These are phyloP conservation scores for Chrysolina haemoptera DNA, from an alignment of 2,888 invertebrate genomes.

Conservation along the genomic window DNA sequence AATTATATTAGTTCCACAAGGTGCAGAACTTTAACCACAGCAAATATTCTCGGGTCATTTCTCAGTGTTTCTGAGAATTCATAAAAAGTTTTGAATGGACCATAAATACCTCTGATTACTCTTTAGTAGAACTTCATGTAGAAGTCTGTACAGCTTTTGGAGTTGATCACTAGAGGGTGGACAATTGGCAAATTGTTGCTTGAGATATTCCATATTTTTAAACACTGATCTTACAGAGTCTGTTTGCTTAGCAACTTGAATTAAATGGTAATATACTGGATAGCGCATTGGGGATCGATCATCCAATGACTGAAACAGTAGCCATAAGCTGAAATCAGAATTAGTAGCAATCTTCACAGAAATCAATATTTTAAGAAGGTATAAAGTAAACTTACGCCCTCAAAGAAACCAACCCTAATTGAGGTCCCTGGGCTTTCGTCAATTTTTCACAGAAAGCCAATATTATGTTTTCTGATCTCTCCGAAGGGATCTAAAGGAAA, in stretches of 20 bases:
- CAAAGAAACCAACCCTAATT: conserved; percentile 85
- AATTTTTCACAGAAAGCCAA: conserved; percentile 93
- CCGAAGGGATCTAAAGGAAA: conserved; percentile 80
- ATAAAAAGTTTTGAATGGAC: not conserved
- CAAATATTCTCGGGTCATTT: too few relatives aligned
- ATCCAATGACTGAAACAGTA: conserved; percentile 93
- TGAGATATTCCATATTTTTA: conserved; percentile 86
- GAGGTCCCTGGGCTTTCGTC: conserved; percentile 87
- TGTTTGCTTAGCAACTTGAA: conserved; percentile 90
- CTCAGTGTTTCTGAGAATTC: too few relatives aligned
- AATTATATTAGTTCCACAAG: too few relatives aligned
- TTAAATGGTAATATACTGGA: conserved; percentile 92
- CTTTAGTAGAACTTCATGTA: conserved; percentile 91
- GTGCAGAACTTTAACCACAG: too few relatives aligned
- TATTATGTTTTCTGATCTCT: conserved; percentile 90
- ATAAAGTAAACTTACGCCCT: conserved; percentile 80
- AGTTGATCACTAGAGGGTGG: conserved; percentile 90
- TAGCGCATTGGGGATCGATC: conserved; percentile 88
- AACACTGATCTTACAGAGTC: conserved; percentile 90
- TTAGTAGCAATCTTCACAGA: not conserved
- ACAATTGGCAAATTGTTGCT: conserved; percentile 84
- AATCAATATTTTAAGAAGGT: too few relatives aligned
- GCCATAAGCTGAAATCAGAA: conserved; percentile 80
- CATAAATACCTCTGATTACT: conserved; percentile 83
- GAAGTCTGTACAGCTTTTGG: conserved; percentile 89